Conservation (phyloP, 1,140 invertebrate genomes). For the Drosophila parabipectinata region DNA sequence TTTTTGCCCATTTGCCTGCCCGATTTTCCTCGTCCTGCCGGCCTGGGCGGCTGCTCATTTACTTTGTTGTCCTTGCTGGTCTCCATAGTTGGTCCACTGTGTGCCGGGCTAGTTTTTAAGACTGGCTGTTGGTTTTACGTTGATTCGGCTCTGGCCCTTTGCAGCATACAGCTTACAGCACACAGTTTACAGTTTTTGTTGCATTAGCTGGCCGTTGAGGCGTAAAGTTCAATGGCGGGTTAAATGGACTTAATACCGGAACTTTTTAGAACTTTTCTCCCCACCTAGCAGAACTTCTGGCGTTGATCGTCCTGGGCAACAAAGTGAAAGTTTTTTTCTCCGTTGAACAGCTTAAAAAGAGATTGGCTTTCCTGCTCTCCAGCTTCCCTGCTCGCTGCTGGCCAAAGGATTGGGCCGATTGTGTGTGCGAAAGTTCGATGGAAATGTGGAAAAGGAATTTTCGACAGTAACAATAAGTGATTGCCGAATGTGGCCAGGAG, state of each 20-base stretch:
- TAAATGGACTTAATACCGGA: slow-evolving; percentile 80
- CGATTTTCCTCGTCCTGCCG: slow-evolving; percentile 4
- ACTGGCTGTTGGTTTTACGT: slow-evolving; percentile 37
- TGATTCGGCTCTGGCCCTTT: slow-evolving; percentile 37
- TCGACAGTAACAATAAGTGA: slow-evolving; percentile 56
- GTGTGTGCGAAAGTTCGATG: slow-evolving; percentile 42
- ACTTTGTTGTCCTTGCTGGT: slow-evolving; percentile 62
- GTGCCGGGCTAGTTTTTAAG: slow-evolving; percentile 41
- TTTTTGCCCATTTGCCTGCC: slow-evolving; percentile 55
- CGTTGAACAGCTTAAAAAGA: slow-evolving; percentile 74
- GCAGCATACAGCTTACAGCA: not conserved
- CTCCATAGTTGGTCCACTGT: slow-evolving; percentile 4
- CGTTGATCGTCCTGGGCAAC: slow-evolving; percentile 68
- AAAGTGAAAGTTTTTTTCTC: slow-evolving; percentile 69
- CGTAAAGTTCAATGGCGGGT: slow-evolving; percentile 82
- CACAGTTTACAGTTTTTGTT: slow-evolving; percentile 47
- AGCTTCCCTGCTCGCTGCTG: not conserved
- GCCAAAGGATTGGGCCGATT: slow-evolving; percentile 45
- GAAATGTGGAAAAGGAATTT: slow-evolving; percentile 41
- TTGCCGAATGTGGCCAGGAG: slow-evolving; percentile 27
- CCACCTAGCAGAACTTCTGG: slow-evolving; percentile 44
- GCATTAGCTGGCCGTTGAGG: slow-evolving; percentile 69
- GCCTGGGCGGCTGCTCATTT: slow-evolving; percentile 56
- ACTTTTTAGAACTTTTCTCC: slow-evolving; percentile 70
- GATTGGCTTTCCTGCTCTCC: slow-evolving; percentile 56